These are phyloP conservation scores for Glaucopsyche alexis DNA, from an alignment of 2,888 invertebrate species.

Conservation along the genomic window DNA sequence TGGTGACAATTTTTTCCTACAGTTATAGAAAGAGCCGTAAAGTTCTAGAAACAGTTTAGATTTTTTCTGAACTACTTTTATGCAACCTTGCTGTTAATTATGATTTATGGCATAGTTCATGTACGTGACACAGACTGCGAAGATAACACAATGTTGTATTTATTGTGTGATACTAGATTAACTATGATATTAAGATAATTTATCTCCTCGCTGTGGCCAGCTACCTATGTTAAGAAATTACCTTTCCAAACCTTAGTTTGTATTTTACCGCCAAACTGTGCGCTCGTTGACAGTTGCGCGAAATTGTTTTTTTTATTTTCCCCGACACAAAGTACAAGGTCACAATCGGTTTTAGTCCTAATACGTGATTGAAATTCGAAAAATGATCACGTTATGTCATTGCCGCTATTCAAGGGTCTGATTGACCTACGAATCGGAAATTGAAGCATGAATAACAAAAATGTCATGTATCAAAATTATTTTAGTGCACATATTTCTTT, in stretches of 20 bases:
- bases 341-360: constrained; percentile 28
- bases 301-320: constrained; percentile 35
- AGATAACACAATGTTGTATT: neutral
- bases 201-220: neutral
- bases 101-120: too few relatives aligned
- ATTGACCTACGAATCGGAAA: constrained; percentile 27
- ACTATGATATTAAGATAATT: constrained; percentile 2
- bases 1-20: too few relatives aligned
- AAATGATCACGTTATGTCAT: constrained; percentile 38
- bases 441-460: constrained; percentile 31
- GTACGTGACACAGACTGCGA: neutral
- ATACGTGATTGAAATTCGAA: constrained; percentile 39
- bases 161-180: neutral
- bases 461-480: constrained; percentile 33
- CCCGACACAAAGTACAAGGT: constrained; percentile 40
- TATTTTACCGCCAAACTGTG: constrained; percentile 28
- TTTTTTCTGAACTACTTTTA: too few relatives aligned
- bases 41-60: neutral
- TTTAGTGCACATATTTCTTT: constrained; percentile 33
- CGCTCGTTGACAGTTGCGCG: constrained; percentile 35
- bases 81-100: too few relatives aligned
- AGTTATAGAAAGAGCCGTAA: neutral
- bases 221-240: neutral
- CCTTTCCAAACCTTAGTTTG: constrained; percentile 25
- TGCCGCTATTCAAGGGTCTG: constrained; percentile 6